Base-by-base conservation (phyloP, 2,113 vertebrate species). In the Dicrurus megarhynchus region DNA sequence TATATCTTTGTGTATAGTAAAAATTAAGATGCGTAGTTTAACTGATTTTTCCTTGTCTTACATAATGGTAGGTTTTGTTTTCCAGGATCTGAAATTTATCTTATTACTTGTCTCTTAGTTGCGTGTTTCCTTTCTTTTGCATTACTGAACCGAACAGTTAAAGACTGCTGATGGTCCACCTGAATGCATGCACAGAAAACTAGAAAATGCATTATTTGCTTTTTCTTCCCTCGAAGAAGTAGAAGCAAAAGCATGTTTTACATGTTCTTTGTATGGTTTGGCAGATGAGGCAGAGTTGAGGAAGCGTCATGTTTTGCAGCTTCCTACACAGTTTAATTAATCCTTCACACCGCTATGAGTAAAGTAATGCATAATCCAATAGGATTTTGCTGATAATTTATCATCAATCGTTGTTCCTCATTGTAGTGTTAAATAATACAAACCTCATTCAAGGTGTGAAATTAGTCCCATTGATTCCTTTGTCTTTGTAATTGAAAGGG, bases 401-500 rank as follows among this genome's bases (percentile, higher is more conserved):
- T 93, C 85, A 96, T 90, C 83, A 94, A 78, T 91, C 96, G 88
- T 90, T 83, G 73, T 93, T 53, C 50, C 47, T 88, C 83, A 69
- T 56, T 92, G 77, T 94, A 63, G 77, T 89, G 52, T 90, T 96
- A 95, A 97, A 89, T 93, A 96, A 87, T 44, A 93, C 42, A 50
- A 83, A 52, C 46, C 86, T 96, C 93, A 89, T 96, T 94, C 83
- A 95, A 94, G 3, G 33, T 90, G 81, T 91, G 90, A 96, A 96
- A 97, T 96, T 81, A 97, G 67, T 71, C 84, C 21, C 79, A 97
- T 95, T 95, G 94, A 96, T 97, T 93, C 78, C 57, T 97, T 94
- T 96, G 84, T 94, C 88, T 93, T 91, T 87, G 27, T 94, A 97
- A 97, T 95, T 93, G 78, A 97, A 97, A 96, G 65, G 76, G 95